Evolutionary conservation across 2,113 vertebrate genomes (phyloP), one percentile per base, ranked within the genome.

Genomic region (Oplegnathus fasciatus): DNA sequence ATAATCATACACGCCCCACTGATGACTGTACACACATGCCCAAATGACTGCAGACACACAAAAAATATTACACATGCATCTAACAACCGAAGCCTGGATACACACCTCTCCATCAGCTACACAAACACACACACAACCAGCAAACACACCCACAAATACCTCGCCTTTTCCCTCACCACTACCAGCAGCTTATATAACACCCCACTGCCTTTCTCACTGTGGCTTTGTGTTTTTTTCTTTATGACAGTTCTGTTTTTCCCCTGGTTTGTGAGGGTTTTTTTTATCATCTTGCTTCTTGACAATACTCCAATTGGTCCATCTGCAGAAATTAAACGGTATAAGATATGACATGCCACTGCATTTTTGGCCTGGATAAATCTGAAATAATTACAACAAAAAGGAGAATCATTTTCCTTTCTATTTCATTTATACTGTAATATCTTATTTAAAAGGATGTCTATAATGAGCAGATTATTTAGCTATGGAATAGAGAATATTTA

Each of bases 151-250:
- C 85, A 57, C 80, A 72, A 50, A 80, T 14, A 68, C 52, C 57
- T 82, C 22, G 3, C 30, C 40, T 65, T 65, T 60, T 28, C 11
- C 54, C 26, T 20, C 60, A 28, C 26, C 67, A 37, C n/a, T 68
- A 64, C 9, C 68, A 85, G 6, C 57, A 40, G 52, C 84, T 88
- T 85, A 91, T 72, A 28, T 73, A 92, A 88, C 86, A 83, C 5
- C 44, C 74, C 64, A 34, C 60, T 14, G 10, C 18, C 55, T 78
- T n/a, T 26, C 15, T 75, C 32, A 22, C 0, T 2, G 14, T 46
- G 50, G 14, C 58, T 15, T 5, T 20, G 1, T 17, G 30, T 37
- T n/a, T 26, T 26, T 48, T n/a, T 32, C 4, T 40, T 73, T 30
- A 3, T 18, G 9, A 24, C 4, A 4, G 1, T 18, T 61, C 28